A percentile compares a stretch with the other conserved stretches of the same genome.
These are phyloP conservation scores for Siphlonurus alternatus DNA, from an alignment of 2,888 invertebrate genomes.

Conservation along the genomic window DNA sequence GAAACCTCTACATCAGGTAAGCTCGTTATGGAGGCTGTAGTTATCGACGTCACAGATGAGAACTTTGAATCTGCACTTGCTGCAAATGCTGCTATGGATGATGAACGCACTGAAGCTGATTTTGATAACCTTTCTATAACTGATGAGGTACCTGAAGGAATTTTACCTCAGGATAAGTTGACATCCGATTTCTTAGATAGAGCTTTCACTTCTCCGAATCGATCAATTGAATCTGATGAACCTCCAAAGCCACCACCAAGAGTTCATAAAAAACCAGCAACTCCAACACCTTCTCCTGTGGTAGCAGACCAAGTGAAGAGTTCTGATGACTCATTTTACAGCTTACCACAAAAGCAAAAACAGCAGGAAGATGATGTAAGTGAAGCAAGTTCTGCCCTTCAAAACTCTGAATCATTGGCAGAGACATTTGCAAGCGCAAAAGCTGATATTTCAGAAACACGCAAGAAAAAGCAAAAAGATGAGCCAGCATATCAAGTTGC, in stretches of 20 bases:
- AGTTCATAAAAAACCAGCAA: slow-evolving; percentile 21
- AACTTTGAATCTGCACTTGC: slow-evolving; percentile 37
- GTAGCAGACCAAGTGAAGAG: slow-evolving; percentile 4
- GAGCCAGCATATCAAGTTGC: slow-evolving; percentile 11
- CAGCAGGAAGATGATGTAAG: not conserved
- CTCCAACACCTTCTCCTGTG: slow-evolving; percentile 1
- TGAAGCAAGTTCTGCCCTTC: slow-evolving; percentile 10
- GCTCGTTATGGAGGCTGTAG: slow-evolving; percentile 76
- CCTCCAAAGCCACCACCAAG: slow-evolving; percentile 41
- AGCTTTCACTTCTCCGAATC: slow-evolving; percentile 20
- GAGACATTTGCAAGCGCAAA: slow-evolving; percentile 16
- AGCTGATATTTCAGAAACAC: not conserved
- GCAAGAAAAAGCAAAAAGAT: slow-evolving; percentile 8
- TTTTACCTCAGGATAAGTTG: slow-evolving; percentile 31
- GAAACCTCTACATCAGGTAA: slow-evolving; percentile 80
- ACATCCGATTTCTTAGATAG: slow-evolving; percentile 27
- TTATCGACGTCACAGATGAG: slow-evolving; percentile 76
- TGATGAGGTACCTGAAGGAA: slow-evolving; percentile 31
- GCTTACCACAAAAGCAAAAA: slow-evolving; percentile 1
- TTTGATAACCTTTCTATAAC: slow-evolving; percentile 70
- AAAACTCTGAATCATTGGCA: slow-evolving; percentile 2
- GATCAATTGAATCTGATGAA: slow-evolving; percentile 37
- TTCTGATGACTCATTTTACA: slow-evolving; percentile 8
- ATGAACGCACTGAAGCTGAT: slow-evolving; percentile 70
- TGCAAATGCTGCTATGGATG: slow-evolving; percentile 53